A percentile compares a stretch with the other conserved stretches of the same genome.
Conservation (phyloP, 2,797 vertebrate species). For the Cephalopachus bancanus region DNA sequence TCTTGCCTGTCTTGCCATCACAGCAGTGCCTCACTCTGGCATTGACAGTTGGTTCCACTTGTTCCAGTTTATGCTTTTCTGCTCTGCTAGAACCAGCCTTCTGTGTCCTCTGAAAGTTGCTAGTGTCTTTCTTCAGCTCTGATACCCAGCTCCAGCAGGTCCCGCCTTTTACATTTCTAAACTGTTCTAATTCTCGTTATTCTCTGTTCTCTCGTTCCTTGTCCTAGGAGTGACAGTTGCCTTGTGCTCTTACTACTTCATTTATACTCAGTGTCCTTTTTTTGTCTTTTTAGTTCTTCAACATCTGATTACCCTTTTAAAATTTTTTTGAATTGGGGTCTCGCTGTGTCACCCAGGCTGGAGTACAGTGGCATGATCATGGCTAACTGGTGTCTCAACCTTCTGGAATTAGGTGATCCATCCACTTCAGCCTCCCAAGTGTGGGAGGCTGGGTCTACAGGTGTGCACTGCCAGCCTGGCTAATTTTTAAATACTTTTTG, state of each 20-base stretch:
- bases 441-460: too few relatives aligned
- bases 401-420: too few relatives aligned
- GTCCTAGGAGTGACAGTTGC: background rate
- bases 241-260: background rate
- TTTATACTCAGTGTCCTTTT: background rate
- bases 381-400: too few relatives aligned
- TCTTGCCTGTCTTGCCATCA: background rate
- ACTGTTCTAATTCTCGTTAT: background rate
- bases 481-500: too few relatives aligned
- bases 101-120: background rate
- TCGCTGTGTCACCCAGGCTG: too few relatives aligned
- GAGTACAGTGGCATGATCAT: too few relatives aligned
- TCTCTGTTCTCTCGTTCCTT: background rate
- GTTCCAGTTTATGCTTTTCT: conserved; percentile 23
- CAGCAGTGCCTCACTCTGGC: background rate
- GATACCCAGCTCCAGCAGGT: background rate
- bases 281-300: conserved; percentile 42
- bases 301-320: background rate
- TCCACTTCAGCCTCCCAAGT: too few relatives aligned
- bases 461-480: too few relatives aligned
- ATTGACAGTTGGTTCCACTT: background rate
- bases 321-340: too few relatives aligned
- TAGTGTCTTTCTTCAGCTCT: background rate
- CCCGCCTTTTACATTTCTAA: background rate
- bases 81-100: background rate